phyloP scores from a whole-genome alignment of 2,113 vertebrate genomes.

The Myocastor coypus region DNA sequence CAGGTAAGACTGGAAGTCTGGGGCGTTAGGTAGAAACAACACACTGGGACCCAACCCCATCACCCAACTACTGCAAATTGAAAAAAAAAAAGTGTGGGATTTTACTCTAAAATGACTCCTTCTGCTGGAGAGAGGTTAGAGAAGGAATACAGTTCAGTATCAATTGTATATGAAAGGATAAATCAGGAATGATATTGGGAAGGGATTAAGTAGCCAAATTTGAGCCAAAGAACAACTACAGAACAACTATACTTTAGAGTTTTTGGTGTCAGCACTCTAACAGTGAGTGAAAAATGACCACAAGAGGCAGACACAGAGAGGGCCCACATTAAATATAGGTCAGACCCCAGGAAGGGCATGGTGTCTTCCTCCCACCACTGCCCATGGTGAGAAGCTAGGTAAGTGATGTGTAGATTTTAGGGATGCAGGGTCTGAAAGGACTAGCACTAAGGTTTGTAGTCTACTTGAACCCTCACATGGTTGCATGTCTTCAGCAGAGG shows the following conservation, averaged over 20 bases:
- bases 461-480: neutral
- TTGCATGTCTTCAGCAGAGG: neutral
- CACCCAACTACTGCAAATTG: neutral
- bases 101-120: neutral
- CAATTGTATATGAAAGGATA: neutral
- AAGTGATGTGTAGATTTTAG: neutral
- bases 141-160: neutral
- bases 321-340: neutral
- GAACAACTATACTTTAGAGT: neutral
- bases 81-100: neutral
- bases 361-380: neutral
- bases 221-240: neutral
- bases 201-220: neutral
- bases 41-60: neutral
- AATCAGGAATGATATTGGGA: neutral
- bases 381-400: neutral
- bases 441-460: neutral
- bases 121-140: neutral
- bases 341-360: neutral
- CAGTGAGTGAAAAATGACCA: neutral
- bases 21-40: neutral
- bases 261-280: neutral
- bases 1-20: neutral
- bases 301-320: neutral
- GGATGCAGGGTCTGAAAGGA: neutral